Evolutionary conservation across 1,140 invertebrate genomes (phyloP).

Genomic region (Drosophila persimilis): DNA sequence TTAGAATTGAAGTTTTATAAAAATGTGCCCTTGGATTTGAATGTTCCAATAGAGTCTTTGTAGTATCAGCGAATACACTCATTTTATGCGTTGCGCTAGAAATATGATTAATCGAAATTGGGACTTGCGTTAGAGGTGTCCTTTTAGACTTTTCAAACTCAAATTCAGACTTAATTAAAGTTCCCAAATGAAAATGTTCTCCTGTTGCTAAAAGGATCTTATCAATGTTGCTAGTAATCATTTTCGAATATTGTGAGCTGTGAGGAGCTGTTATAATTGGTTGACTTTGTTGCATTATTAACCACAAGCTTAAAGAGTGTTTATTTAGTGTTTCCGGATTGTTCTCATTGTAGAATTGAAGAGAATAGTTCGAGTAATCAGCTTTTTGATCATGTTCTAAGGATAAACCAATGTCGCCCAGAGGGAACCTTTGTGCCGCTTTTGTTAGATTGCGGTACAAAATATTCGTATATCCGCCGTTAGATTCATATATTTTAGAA

Average conservation of each 20-base stretch:
- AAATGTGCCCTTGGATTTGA: too few species aligned
- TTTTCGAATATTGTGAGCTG: too few species aligned
- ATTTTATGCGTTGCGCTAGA: too few species aligned
- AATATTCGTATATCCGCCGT: neutral
- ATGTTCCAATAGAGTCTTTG: too few species aligned
- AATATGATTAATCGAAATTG: too few species aligned
- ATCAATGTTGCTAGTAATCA: neutral
- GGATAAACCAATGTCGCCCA: neutral
- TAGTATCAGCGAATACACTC: too few species aligned
- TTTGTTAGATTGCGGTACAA: neutral
- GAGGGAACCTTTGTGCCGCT: neutral
- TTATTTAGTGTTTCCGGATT: neutral
- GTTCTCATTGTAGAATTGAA: slow-evolving; percentile 5
- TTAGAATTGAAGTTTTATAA: too few species aligned
- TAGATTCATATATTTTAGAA: too few species aligned
- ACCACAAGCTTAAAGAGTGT: neutral
- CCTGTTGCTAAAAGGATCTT: slow-evolving; percentile 30
- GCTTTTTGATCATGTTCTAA: slow-evolving; percentile 26
- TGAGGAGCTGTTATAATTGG: too few species aligned
- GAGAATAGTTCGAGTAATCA: slow-evolving; percentile 19
- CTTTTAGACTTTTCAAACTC: neutral
- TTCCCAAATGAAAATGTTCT: slow-evolving; percentile 21
- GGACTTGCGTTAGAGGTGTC: too few species aligned
- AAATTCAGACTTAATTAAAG: neutral
- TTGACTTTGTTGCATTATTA: neutral